Base-by-base conservation (phyloP, 2,113 vertebrate genomes). In the Ameiurus melas region DNA sequence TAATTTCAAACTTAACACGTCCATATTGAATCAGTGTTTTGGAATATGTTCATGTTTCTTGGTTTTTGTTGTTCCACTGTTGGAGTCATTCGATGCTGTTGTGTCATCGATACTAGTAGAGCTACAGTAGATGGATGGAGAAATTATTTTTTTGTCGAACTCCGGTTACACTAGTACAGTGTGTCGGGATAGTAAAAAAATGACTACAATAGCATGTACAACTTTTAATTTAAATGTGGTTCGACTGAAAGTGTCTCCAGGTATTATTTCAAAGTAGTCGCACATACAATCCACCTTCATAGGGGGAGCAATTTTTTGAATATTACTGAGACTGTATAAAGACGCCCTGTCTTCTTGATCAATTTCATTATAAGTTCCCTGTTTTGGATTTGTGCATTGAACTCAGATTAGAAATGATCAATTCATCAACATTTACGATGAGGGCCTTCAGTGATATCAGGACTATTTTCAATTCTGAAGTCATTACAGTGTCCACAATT, bases 381-480 rank as follows among this genome's bases (percentile, higher is more conserved):
- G 51, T 53, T 80, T 80, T 80, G 51, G 5, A 80, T 80, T 51
- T 27, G 75, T 53, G 43, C 10, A n/a, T 13, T 57, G 19, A n/a
- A 55, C 13, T 55, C 13, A 7, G 47, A 80, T 55, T 55, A 80
- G 51, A 80, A 80, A 80, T 62, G 20, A 60, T 58, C 17, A 4
- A 9, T 22, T n/a, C n/a, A n/a, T n/a, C n/a, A 39, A 39, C 5
- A 6, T 60, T 60, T 8, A 64, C 22, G 12, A n/a, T 83, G 27
- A 83, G 12, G 27, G 47, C 25, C 22, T 51, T 43, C 9, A 51
- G 19, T 27, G n/a, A 79, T 33, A 80, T 20, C 62, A 71, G 75
- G 33, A 27, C 39, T 68, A 70, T 88, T 83, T 88, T 53, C 2
- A 30, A 60, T 58, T 84, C 53, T 79, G 51, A 68, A 84, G 27